Evolutionary conservation across 2,797 vertebrate genomes (phyloP).

Genomic region (Gallinago stenura): DNA sequence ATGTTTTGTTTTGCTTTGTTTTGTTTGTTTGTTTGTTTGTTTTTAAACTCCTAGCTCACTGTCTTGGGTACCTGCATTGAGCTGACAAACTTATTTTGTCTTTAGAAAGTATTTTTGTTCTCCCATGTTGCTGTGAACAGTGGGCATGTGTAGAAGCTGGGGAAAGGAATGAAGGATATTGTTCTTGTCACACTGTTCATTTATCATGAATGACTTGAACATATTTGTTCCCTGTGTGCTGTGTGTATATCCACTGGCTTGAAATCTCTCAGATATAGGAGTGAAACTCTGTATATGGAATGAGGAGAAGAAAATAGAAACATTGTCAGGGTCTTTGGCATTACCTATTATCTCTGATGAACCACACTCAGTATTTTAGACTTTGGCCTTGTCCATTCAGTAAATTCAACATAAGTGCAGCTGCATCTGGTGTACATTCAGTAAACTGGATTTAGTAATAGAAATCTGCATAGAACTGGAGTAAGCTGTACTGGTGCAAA

Average conservation of each 20-base stretch:
- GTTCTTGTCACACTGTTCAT: background rate
- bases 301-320: constrained; percentile 25
- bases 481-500: background rate
- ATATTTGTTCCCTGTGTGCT: background rate
- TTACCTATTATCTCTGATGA: background rate
- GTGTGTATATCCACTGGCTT: background rate
- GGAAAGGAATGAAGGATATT: background rate
- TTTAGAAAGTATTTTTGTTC: constrained; percentile 44
- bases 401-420: background rate
- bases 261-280: background rate
- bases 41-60: background rate
- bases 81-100: constrained; percentile 23
- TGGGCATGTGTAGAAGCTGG: background rate
- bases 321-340: background rate
- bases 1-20: background rate
- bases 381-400: background rate
- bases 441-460: background rate
- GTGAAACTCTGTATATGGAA: background rate
- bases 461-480: background rate
- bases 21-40: background rate
- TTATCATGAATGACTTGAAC: background rate
- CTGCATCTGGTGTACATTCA: background rate
- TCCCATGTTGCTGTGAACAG: background rate
- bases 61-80: background rate
- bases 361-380: background rate